These are phyloP conservation scores for Adelphocoris suturalis DNA, from an alignment of 2,888 invertebrate species.

Conservation along the genomic window DNA sequence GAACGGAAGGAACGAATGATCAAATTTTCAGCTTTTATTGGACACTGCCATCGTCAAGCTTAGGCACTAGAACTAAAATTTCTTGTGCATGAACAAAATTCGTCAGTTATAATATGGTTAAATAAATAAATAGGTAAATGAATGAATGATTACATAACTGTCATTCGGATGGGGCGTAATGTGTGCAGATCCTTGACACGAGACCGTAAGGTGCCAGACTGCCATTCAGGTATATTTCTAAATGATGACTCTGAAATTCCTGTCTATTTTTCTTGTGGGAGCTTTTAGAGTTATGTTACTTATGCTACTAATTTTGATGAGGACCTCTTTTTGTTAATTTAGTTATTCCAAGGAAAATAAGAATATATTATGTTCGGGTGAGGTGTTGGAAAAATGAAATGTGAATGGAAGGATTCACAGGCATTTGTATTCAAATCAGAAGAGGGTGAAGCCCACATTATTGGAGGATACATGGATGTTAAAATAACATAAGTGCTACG, in stretches of 20 bases:
- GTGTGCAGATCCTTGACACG: neutral
- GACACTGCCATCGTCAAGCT: constrained; percentile 21
- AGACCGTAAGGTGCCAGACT: too few species aligned
- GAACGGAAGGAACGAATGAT: neutral
- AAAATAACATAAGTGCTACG: neutral
- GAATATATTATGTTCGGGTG: constrained; percentile 37
- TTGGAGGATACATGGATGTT: neutral
- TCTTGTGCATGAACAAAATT: too few species aligned
- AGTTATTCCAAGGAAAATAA: neutral
- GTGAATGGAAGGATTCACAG: constrained; percentile 48
- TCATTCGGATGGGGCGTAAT: neutral
- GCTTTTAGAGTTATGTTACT: too few species aligned
- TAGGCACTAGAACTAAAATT: neutral
- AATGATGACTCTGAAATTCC: too few species aligned
- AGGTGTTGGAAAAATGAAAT: constrained; percentile 18
- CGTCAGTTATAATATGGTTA: too few species aligned
- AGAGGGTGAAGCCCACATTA: neutral
- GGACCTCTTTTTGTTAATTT: neutral
- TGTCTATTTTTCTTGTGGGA: too few species aligned
- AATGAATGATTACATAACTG: too few species aligned
- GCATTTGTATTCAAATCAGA: constrained; percentile 48
- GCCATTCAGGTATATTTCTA: too few species aligned
- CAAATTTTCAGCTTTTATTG: constrained; percentile 35
- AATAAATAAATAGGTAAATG: too few species aligned
- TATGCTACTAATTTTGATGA: neutral